These are phyloP conservation scores for Macrotus californicus DNA, from an alignment of 2,113 vertebrate genomes.

Conservation along the genomic window DNA sequence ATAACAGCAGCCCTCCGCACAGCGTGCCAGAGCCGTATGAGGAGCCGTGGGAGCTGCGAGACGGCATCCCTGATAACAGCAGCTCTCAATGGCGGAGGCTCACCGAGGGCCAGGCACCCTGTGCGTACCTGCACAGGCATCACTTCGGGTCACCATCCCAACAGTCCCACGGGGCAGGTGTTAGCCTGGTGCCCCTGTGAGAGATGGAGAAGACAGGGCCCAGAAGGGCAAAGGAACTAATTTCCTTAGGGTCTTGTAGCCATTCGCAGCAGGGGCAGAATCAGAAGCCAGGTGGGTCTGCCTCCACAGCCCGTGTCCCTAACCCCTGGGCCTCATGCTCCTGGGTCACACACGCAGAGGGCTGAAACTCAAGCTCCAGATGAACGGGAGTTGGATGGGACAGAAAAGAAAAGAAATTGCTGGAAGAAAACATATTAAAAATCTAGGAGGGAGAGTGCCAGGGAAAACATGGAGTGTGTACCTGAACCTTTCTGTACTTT, in stretches of 20 bases:
- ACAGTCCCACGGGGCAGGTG: too few species aligned
- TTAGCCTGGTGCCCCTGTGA: background rate
- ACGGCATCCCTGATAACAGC: background rate
- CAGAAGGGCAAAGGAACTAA: background rate
- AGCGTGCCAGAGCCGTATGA: background rate
- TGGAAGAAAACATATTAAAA: background rate
- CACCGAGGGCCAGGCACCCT: background rate
- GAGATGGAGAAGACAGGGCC: background rate
- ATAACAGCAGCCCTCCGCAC: background rate
- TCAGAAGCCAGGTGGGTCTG: background rate
- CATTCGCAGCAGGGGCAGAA: background rate
- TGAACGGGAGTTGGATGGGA: background rate
- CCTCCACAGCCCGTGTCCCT: background rate
- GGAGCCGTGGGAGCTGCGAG: rapidly evolving
- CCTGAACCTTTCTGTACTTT: background rate
- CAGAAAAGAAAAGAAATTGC: background rate
- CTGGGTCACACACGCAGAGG: background rate
- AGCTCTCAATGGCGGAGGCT: background rate
- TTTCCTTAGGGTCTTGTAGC: background rate
- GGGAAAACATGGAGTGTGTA: background rate
- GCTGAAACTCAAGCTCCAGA: background rate
- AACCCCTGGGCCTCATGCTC: rapidly evolving
- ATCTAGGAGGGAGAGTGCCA: background rate
- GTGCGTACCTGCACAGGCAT: rapidly evolving
- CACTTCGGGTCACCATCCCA: background rate